Percentiles rank a stretch among this genome's conserved stretches.
phyloP scores from a whole-genome alignment of 2,888 invertebrate genomes.

The Omphaloscelis lunosa region DNA sequence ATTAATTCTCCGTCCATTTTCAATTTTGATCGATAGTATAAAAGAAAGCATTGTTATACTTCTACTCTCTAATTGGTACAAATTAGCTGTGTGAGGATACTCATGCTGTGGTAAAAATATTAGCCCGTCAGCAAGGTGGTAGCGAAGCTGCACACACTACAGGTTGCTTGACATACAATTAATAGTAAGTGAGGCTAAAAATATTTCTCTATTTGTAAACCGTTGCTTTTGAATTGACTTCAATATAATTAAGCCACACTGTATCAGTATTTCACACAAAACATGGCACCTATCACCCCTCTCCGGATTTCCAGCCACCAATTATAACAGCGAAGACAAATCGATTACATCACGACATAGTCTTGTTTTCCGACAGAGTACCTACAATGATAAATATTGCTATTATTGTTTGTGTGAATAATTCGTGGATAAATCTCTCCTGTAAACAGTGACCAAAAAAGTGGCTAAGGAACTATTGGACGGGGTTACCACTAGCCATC shows the following conservation, averaged over 20 bases:
- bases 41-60: background rate
- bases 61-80: background rate
- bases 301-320: conserved; percentile 26
- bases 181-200: background rate
- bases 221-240: background rate
- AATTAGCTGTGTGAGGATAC: background rate
- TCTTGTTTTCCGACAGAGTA: conserved; percentile 28
- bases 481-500: no score
- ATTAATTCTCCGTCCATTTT: background rate
- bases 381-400: conserved; percentile 7
- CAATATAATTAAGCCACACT: background rate
- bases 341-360: conserved; percentile 17
- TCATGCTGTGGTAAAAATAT: background rate
- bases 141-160: background rate
- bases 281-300: conserved; percentile 22
- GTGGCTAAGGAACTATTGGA: no score
- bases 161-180: background rate
- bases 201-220: background rate
- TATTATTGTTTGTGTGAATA: background rate
- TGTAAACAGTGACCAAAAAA: no score
- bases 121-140: background rate
- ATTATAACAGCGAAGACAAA: conserved; percentile 17
- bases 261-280: background rate
- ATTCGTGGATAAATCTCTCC: no score
- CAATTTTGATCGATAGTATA: background rate